A percentile compares a stretch with the other conserved stretches of the same genome.
These are phyloP conservation scores for Chlamydotis undulata DNA, from an alignment of 2,113 vertebrate genomes.

Conservation along the genomic window DNA sequence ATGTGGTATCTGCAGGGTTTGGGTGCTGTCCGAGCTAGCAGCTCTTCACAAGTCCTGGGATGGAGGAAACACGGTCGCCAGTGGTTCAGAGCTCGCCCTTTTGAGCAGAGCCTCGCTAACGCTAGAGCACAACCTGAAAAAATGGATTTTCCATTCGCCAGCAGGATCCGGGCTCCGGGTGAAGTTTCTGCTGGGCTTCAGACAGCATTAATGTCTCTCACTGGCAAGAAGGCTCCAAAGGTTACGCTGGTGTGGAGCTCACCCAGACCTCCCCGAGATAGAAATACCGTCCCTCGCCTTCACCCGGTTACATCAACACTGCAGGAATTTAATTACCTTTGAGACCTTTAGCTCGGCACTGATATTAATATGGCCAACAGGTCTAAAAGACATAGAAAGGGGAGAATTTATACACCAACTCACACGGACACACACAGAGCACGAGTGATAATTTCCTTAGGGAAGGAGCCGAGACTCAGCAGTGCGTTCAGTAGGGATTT, in stretches of 20 bases:
- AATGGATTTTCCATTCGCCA: neutral
- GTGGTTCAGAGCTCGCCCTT: neutral
- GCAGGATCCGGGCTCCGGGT: neutral
- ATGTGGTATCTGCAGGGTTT: accelerated
- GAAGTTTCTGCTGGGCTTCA: neutral
- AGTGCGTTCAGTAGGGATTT: neutral
- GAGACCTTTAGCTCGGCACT: neutral
- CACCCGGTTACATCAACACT: neutral
- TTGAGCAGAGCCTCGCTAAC: neutral
- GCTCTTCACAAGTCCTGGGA: neutral
- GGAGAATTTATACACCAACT: neutral
- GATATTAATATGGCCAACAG: neutral
- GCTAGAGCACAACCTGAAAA: neutral
- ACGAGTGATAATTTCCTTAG: neutral
- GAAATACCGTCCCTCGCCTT: neutral
- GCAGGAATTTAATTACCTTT: neutral
- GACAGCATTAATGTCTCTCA: neutral
- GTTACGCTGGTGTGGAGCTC: neutral
- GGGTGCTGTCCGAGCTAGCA: neutral
- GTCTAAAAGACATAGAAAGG: neutral
- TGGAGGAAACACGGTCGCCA: neutral
- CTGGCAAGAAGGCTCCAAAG: constrained; percentile 3
- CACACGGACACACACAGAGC: neutral
- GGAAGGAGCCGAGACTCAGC: neutral
- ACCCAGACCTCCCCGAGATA: neutral